These are phyloP conservation scores for Delichon dasypus DNA, from an alignment of 2,797 vertebrate genomes.

Conservation along the genomic window DNA sequence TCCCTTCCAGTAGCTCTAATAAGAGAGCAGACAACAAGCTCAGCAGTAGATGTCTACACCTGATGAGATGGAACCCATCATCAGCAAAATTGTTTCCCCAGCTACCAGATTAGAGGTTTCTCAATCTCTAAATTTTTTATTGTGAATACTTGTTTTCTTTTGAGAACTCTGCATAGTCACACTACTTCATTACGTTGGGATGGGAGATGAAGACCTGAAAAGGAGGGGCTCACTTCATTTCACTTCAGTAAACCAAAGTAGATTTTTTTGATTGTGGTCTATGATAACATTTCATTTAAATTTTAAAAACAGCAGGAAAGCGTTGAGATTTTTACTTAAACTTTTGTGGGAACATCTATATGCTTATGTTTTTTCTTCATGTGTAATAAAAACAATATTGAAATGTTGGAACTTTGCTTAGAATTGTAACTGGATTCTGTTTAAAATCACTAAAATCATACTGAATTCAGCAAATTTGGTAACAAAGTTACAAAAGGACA, in stretches of 20 bases:
- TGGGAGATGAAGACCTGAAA: not conserved
- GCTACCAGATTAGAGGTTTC: not conserved
- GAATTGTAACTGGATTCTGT: not conserved
- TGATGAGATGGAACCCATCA: not conserved
- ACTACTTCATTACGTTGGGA: not conserved
- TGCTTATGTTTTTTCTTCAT: not conserved
- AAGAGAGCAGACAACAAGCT: not conserved
- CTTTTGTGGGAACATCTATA: not conserved
- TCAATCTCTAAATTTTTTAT: not conserved
- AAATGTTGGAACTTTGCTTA: slow-evolving; percentile 6
- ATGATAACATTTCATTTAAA: not conserved
- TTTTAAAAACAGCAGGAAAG: slow-evolving; percentile 5
- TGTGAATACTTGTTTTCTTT: not conserved
- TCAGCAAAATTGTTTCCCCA: not conserved
- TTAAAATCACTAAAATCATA: not conserved
- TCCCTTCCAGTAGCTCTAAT: not conserved
- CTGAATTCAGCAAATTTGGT: not conserved
- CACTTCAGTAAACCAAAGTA: not conserved
- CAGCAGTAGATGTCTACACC: slow-evolving; percentile 1
- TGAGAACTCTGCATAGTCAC: not conserved
- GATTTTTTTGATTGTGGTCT: not conserved
- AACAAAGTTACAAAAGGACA: not conserved
- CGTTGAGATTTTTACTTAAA: slow-evolving; percentile 21
- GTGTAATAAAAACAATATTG: slow-evolving; percentile 8
- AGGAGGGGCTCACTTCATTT: not conserved